Evolutionary conservation across 2,113 vertebrate species (phyloP).

Genomic region (Pomatorhinus ruficollis): DNA sequence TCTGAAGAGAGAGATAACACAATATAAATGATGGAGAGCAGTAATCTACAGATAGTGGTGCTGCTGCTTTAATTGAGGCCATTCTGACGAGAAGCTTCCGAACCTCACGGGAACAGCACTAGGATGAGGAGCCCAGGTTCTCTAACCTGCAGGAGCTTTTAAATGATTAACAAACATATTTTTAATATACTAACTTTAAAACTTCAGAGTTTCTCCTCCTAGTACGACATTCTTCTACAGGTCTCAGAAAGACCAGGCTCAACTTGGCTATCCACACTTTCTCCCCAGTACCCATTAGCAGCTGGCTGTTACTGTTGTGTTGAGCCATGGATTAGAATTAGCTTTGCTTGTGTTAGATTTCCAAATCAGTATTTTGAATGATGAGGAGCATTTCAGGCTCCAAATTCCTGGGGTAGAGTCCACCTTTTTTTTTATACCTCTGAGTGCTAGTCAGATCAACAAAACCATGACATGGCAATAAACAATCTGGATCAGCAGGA

Average conservation of each 20-base stretch:
- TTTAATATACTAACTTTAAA: slow-evolving; percentile 13
- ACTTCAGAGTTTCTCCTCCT: not conserved
- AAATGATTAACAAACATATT: slow-evolving; percentile 15
- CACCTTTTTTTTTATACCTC: not conserved
- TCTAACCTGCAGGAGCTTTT: slow-evolving; percentile 3
- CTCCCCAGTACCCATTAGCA: not conserved
- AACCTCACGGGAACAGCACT: slow-evolving; percentile 29
- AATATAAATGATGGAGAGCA: slow-evolving; percentile 78
- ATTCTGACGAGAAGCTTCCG: slow-evolving; percentile 67
- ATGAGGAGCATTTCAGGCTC: not conserved
- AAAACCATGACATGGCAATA: not conserved
- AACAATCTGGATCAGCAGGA: not conserved
- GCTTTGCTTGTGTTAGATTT: fast-evolving
- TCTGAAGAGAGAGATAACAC: slow-evolving; percentile 85
- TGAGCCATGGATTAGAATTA: not conserved
- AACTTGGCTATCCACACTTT: not conserved
- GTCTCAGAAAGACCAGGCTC: not conserved
- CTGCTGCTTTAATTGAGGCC: slow-evolving; percentile 70
- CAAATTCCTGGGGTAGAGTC: not conserved
- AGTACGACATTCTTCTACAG: not conserved
- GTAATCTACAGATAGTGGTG: slow-evolving; percentile 68
- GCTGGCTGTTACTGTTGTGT: not conserved
- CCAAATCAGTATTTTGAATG: not conserved
- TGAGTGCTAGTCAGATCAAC: not conserved
- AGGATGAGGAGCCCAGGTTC: slow-evolving; percentile 6